Evolutionary conservation across 2,888 invertebrate genomes (phyloP).

Genomic region (Nemapogon koenigi): DNA sequence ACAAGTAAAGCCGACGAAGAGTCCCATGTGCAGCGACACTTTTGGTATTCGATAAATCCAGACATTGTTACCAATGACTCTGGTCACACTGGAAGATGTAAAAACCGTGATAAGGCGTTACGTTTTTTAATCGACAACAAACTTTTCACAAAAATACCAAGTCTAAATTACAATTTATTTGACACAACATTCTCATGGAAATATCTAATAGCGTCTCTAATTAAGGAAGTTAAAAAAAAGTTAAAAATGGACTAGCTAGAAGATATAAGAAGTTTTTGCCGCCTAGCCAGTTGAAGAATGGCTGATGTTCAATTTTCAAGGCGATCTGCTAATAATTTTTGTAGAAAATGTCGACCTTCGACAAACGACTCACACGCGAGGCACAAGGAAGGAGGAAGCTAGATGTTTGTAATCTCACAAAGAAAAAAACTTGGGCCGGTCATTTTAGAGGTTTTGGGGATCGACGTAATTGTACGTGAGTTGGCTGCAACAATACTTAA

Average conservation of each 20-base stretch:
- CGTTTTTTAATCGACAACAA: too few relatives aligned
- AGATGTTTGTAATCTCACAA: slow-evolving; percentile 46
- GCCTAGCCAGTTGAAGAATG: neutral
- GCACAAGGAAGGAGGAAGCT: slow-evolving; percentile 49
- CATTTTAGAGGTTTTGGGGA: slow-evolving; percentile 5
- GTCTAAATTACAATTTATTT: too few relatives aligned
- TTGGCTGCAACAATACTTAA: too few relatives aligned
- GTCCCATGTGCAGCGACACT: too few relatives aligned
- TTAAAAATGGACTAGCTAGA: slow-evolving; percentile 5
- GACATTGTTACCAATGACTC: too few relatives aligned
- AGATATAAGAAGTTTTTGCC: slow-evolving; percentile 7
- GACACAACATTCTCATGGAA: slow-evolving; percentile 8
- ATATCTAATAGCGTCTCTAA: slow-evolving; percentile 5
- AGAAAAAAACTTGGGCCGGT: slow-evolving; percentile 30
- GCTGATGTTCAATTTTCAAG: slow-evolving; percentile 9
- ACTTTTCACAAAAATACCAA: too few relatives aligned
- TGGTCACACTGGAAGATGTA: too few relatives aligned
- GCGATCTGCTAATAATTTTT: slow-evolving; percentile 6
- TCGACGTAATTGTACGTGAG: too few relatives aligned
- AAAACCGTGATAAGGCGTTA: too few relatives aligned
- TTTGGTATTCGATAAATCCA: too few relatives aligned
- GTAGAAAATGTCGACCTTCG: slow-evolving; percentile 7
- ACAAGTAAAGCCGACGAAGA: too few relatives aligned
- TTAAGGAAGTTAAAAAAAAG: slow-evolving; percentile 4
- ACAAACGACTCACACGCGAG: slow-evolving; percentile 3